Conservation (phyloP, 2,797 vertebrate species). For the Protonibea diacanthus region DNA sequence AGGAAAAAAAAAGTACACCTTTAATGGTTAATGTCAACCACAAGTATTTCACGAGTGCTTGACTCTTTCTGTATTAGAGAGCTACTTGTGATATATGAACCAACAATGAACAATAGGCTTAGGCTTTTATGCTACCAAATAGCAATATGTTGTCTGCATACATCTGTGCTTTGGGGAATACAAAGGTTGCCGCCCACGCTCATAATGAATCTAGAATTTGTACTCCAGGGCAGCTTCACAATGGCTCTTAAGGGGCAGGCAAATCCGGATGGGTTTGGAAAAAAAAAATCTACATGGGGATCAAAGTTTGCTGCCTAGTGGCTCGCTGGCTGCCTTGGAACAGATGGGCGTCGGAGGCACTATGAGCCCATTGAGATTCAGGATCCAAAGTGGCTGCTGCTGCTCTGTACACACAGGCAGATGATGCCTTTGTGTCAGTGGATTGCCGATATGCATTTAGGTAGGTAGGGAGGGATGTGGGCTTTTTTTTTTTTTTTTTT, state of each 20-base stretch:
- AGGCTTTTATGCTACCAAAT: conserved; percentile 84
- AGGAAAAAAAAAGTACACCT: conserved; percentile 39
- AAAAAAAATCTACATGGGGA: conserved; percentile 86
- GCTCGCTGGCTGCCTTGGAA: conserved; percentile 83
- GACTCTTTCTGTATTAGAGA: conserved; percentile 54
- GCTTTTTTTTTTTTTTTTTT: conserved; percentile 63
- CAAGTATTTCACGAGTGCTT: conserved; percentile 62
- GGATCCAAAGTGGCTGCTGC: conserved; percentile 87
- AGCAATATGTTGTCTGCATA: conserved; percentile 85
- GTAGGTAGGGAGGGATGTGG: conserved; percentile 72
- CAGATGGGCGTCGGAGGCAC: conserved; percentile 89
- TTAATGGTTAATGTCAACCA: conserved; percentile 68
- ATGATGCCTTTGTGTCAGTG: conserved; percentile 84
- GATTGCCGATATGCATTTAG: conserved; percentile 82
- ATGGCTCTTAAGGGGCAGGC: conserved; percentile 83
- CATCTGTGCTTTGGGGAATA: conserved; percentile 84
- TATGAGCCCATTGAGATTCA: conserved; percentile 87
- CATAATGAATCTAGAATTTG: conserved; percentile 87
- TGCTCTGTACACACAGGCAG: conserved; percentile 83
- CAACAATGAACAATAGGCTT: conserved; percentile 81
- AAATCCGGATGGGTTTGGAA: conserved; percentile 87
- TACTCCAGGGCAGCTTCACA: conserved; percentile 82
- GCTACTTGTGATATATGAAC: conserved; percentile 77
- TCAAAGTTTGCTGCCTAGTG: conserved; percentile 87
- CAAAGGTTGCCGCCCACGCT: conserved; percentile 85